Evolutionary conservation across 1,140 invertebrate genomes (phyloP), one percentile per base, ranked within the genome.

Genomic region (Zaprionus gabonicus): DNA sequence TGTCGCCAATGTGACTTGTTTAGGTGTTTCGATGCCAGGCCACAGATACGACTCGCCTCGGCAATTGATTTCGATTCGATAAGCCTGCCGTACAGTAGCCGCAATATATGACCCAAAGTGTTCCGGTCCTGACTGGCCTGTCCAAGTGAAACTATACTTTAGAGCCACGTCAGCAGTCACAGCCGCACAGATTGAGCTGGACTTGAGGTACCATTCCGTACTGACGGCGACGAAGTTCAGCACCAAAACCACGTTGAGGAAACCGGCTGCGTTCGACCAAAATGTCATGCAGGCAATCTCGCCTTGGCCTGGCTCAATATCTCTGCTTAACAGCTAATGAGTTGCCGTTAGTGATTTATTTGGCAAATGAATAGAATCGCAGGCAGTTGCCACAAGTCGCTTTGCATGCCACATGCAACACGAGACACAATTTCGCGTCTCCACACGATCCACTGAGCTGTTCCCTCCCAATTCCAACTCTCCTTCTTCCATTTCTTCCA

Each of bases 341-440:
- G 87, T 91, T 71, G 88, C 87, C 83, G 83, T 91, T 91, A 83
- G 87, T 91, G 87, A 91, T 91, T 91, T 91, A 91, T 91, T 91
- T 91, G 59, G 69, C 76, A 91, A 91, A 91, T 91, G 91, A 91
- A 91, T 91, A 83, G 87, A 91, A 91, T 91, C 91, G 88, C 87
- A 71, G 74, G 74, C 82, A 82, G 69, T 82, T 81, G 71, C 59
- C 67, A 75, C 46, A 76, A 57, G 60, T 74, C 69, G 65, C 80
- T 91, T 91, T 81, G 87, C 76, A 83, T 82, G 82, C 70, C 65
- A 76, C 85, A 90, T 88, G 84, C 85, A 79, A 90, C 81, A 86
- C 66, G 64, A 78, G 74, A 12, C 53, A 65, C 58, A 55, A 49
- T 62, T 56, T 41, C 44, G 55, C 55, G 56, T 62, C 20, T 25